A percentile compares a stretch with the other conserved stretches of the same genome.
phyloP scores from a whole-genome alignment of 1,140 invertebrate genomes.

The Neodiprion fabricii region DNA sequence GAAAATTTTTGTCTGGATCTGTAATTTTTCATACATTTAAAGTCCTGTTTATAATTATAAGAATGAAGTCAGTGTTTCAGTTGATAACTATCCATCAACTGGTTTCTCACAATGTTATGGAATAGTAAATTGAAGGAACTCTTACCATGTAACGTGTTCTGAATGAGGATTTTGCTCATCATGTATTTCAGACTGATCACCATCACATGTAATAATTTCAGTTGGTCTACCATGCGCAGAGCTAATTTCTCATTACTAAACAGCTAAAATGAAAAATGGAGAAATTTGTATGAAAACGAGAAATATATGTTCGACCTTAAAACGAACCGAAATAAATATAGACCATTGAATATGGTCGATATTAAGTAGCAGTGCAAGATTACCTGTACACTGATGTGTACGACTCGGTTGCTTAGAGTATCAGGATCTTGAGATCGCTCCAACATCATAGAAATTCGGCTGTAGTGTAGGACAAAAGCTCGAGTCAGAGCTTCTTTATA shows the following conservation, averaged over 20 bases:
- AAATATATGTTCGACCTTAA: no score
- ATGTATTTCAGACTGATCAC: slow-evolving; percentile 92
- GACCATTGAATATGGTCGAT: slow-evolving; percentile 16
- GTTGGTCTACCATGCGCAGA: slow-evolving; percentile 86
- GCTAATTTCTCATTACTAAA: slow-evolving; percentile 94
- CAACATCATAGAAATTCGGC: slow-evolving; percentile 89
- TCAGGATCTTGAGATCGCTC: slow-evolving; percentile 86
- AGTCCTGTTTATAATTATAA: slow-evolving; percentile 5
- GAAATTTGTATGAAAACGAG: neutral
- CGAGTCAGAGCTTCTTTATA: slow-evolving; percentile 95
- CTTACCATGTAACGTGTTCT: slow-evolving; percentile 84
- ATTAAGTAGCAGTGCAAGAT: slow-evolving; percentile 18
- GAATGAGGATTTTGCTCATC: slow-evolving; percentile 90
- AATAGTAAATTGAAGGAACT: slow-evolving; percentile 11
- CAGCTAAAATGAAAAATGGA: slow-evolving; percentile 60
- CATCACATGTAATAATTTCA: slow-evolving; percentile 92
- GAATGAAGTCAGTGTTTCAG: neutral
- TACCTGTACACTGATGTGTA: slow-evolving; percentile 93
- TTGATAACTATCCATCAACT: slow-evolving; percentile 20
- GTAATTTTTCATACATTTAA: slow-evolving; percentile 35
- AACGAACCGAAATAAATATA: neutral
- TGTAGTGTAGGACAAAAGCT: slow-evolving; percentile 96
- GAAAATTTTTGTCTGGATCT: slow-evolving; percentile 83
- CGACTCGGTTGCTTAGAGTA: slow-evolving; percentile 91
- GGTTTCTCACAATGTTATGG: slow-evolving; percentile 17